Evolutionary conservation across 2,113 vertebrate genomes (phyloP).

Genomic region (Forbesichthys agassizii): DNA sequence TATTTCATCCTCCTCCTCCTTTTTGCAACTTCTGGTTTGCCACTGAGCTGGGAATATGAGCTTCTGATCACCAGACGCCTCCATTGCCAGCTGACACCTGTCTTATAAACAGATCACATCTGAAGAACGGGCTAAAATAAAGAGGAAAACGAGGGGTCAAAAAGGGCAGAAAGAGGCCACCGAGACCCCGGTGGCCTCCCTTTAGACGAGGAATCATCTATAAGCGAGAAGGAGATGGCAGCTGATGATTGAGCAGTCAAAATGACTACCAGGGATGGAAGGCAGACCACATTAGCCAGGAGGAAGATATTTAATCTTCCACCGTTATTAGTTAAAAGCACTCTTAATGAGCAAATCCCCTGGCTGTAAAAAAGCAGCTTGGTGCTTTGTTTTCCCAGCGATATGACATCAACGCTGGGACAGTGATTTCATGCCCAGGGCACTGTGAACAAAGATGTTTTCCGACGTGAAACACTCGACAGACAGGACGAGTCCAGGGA

Average conservation of each 20-base stretch:
- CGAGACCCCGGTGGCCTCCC: neutral
- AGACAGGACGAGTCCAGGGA: constrained; percentile 19
- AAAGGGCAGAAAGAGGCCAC: constrained; percentile 7
- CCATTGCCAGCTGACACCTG: constrained; percentile 47
- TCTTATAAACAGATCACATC: constrained; percentile 52
- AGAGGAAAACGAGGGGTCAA: constrained; percentile 28
- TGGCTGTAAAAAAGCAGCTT: neutral
- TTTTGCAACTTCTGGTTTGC: constrained; percentile 25
- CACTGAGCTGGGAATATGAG: constrained; percentile 42
- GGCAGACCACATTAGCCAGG: constrained; percentile 6
- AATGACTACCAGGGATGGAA: neutral
- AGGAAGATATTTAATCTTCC: constrained; percentile 39
- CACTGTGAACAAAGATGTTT: constrained; percentile 21
- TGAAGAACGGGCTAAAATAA: constrained; percentile 60
- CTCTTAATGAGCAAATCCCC: constrained; percentile 28
- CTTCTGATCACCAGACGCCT: constrained; percentile 54
- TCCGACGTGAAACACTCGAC: constrained; percentile 36
- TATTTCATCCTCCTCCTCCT: neutral
- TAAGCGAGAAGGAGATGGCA: neutral
- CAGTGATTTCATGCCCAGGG: constrained; percentile 56
- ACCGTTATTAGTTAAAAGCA: constrained; percentile 33
- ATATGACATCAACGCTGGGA: constrained; percentile 63
- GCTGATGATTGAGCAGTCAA: constrained; percentile 23
- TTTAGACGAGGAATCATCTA: constrained; percentile 19
- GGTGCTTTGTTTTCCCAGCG: constrained; percentile 63